phyloP scores from a whole-genome alignment of 2,888 invertebrate species.

The Epiblema foenella region DNA sequence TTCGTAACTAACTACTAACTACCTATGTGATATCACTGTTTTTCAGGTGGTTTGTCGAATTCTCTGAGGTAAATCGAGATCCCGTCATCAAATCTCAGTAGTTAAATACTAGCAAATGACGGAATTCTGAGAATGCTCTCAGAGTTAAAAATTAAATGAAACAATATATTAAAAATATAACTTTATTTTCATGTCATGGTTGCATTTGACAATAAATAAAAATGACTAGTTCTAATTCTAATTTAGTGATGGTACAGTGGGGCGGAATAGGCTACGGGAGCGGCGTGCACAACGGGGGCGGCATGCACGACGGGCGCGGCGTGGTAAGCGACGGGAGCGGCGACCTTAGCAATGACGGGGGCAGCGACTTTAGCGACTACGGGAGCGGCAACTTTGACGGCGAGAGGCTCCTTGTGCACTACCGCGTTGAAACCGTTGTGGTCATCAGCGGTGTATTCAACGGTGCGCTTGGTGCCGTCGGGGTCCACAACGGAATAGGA shows the following conservation, averaged over 20 bases:
- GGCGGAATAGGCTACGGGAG: constrained; percentile 44
- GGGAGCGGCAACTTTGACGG: constrained; percentile 59
- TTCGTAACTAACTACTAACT: too few relatives aligned
- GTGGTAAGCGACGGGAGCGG: constrained; percentile 55
- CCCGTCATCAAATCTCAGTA: too few relatives aligned
- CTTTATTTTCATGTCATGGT: constrained; percentile 32
- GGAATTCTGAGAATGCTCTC: too few relatives aligned
- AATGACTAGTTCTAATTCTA: constrained; percentile 57
- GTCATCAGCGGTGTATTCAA: constrained; percentile 79
- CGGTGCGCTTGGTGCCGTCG: constrained; percentile 78
- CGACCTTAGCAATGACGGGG: constrained; percentile 50
- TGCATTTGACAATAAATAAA: constrained; percentile 38
- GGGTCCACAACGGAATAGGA: constrained; percentile 79
- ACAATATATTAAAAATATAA: neutral
- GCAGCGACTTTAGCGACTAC: constrained; percentile 49
- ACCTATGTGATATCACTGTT: too few relatives aligned
- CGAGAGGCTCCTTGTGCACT: constrained; percentile 72
- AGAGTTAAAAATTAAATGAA: too few relatives aligned
- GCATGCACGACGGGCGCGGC: constrained; percentile 53
- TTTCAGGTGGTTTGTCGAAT: too few relatives aligned
- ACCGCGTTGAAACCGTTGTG: constrained; percentile 82
- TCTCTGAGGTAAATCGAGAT: too few relatives aligned
- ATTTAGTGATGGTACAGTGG: constrained; percentile 56
- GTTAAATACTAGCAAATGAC: too few relatives aligned
- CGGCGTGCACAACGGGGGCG: constrained; percentile 52